Evolutionary conservation across 2,888 invertebrate species (phyloP), one percentile per base, ranked within the genome.

Genomic region (Amiota minor): DNA sequence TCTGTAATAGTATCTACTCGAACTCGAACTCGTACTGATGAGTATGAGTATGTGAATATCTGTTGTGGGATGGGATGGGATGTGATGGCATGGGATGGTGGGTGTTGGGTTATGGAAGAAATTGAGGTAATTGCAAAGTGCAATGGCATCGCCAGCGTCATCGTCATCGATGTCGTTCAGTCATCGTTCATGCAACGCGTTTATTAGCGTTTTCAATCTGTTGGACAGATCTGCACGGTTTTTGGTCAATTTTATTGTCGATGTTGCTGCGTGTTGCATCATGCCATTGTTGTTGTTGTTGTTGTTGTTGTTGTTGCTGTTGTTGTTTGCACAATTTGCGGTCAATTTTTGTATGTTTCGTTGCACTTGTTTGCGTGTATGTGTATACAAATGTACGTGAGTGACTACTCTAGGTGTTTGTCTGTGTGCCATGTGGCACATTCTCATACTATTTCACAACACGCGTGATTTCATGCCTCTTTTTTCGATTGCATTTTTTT

Each of bases 181-280:
- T 8, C 65, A 59, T 47, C 47, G 65, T 11, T 59, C 59, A 59
- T 16, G 16, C 59, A 59, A 65, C 65, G 23, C 50, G 50, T 68
- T 68, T 68, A 68, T 68, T 68, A 68, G 67, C 67, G 50, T 68
- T 68, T 68, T 68, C 50, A 50, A 53, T 68, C 67, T 53, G 67
- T 68, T 53, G 50, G 50, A 9, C 59, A 16, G 18, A 8, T 3
- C 59, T 18, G 11, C 59, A 20, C 59, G 59, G 35, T 59, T 16
- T 16, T 16, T 2, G 53, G n/a, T 53, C 53, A 53, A 35, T 35
- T 18, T 11, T 20, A 59, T 59, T 59, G 53, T 14, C 9, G 59
- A 16, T 20, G 8, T 11, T 59, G 59, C 20, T 59, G 59, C 20
- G 20, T 59, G 16, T 59, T 59, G 59, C 59, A 59, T 18, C 59